Conservation (phyloP, 2,797 vertebrate genomes). For the Schizothorax lantsangensis region DNA sequence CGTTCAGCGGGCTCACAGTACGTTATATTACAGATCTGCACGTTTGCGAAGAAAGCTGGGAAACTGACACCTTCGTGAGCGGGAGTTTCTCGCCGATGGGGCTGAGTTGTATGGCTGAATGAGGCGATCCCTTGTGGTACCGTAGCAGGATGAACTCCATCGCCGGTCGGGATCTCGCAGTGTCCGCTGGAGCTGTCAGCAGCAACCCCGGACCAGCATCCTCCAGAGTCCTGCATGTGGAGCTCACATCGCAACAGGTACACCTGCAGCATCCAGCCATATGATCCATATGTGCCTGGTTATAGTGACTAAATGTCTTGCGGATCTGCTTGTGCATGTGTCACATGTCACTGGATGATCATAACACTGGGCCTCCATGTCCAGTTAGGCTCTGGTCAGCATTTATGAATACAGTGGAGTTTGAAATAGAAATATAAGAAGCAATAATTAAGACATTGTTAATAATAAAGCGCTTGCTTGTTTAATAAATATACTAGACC, state of each 20-base stretch:
- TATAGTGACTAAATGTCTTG: not conserved
- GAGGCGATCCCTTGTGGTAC: slow-evolving; percentile 71
- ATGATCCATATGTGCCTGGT: not conserved
- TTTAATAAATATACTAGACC: not conserved
- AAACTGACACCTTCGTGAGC: slow-evolving; percentile 39
- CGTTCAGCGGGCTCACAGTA: slow-evolving; percentile 13
- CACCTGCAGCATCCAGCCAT: not conserved
- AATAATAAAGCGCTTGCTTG: not conserved
- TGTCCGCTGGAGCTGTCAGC: slow-evolving; percentile 79
- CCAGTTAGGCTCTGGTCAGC: not conserved
- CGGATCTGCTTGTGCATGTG: slow-evolving; percentile 25
- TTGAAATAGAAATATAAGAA: not conserved
- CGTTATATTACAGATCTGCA: not conserved
- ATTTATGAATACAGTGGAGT: not conserved
- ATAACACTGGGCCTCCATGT: slow-evolving; percentile 49
- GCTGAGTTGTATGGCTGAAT: slow-evolving; percentile 75
- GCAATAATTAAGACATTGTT: not conserved
- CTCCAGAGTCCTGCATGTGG: slow-evolving; percentile 89
- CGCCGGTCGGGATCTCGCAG: slow-evolving; percentile 79
- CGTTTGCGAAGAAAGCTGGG: not conserved
- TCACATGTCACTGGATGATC: slow-evolving; percentile 51
- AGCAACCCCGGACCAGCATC: slow-evolving; percentile 82
- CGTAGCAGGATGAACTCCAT: slow-evolving; percentile 83
- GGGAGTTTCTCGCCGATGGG: slow-evolving; percentile 35
- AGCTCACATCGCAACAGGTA: slow-evolving; percentile 95